Evolutionary conservation across 1,140 invertebrate genomes (phyloP).

Genomic region (Ruditapes philippinarum): DNA sequence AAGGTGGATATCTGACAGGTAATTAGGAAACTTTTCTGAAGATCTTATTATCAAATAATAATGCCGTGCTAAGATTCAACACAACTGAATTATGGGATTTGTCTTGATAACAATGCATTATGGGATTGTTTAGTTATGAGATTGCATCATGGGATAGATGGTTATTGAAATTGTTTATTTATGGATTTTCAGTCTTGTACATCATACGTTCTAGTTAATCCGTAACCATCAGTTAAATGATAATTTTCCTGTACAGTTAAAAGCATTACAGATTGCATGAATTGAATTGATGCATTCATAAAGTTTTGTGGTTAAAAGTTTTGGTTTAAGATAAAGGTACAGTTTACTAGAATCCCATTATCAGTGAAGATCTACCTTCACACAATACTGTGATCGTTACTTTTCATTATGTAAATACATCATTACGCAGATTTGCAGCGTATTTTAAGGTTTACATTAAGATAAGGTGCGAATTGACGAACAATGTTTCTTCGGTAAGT

Average conservation of each 20-base stretch:
- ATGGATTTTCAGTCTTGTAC: constrained; percentile 46
- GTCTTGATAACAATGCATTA: constrained; percentile 46
- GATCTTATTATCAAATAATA: constrained; percentile 52
- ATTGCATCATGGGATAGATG: constrained; percentile 53
- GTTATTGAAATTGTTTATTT: constrained; percentile 42
- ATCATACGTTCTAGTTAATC: constrained; percentile 3
- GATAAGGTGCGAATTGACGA: constrained; percentile 55
- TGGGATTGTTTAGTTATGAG: constrained; percentile 6
- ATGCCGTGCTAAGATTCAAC: background rate
- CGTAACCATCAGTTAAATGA: background rate
- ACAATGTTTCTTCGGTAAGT: background rate
- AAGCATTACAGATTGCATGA: background rate
- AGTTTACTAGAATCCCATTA: background rate
- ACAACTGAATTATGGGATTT: constrained; percentile 34
- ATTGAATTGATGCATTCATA: background rate
- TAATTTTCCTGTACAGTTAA: background rate
- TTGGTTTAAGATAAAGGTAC: background rate
- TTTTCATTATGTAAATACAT: constrained; percentile 12
- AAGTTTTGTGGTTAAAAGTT: background rate
- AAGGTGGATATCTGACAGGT: constrained; percentile 50
- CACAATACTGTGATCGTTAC: background rate
- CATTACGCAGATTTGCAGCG: background rate
- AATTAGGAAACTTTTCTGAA: constrained; percentile 29
- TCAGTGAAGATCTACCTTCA: background rate
- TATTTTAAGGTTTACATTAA: background rate